Conservation (phyloP, 23 tunicate genomes). For the Styela plicata region DNA sequence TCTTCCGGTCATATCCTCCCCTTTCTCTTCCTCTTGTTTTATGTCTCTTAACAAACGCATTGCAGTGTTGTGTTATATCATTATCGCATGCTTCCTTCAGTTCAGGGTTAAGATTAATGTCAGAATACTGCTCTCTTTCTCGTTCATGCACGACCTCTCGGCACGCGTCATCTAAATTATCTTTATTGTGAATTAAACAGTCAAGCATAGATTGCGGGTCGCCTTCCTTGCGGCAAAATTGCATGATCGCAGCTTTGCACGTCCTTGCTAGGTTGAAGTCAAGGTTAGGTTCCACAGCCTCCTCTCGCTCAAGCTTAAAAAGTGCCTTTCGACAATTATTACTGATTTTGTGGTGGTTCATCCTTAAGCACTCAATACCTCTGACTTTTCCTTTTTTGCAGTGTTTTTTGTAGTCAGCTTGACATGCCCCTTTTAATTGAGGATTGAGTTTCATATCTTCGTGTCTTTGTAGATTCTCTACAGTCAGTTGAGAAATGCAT, state of each 20-base stretch:
- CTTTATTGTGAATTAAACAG: conserved; percentile 48
- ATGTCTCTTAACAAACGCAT: conserved; percentile 18
- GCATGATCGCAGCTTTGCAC: conserved; percentile 71
- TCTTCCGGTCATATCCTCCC: conserved; percentile 57
- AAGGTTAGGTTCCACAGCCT: conserved; percentile 47
- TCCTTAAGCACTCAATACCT: conserved; percentile 62
- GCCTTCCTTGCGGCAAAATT: conserved; percentile 30
- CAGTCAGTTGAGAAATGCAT: conserved; percentile 59
- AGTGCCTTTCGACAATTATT: conserved; percentile 43
- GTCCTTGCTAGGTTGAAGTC: conserved; percentile 67
- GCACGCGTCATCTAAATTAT: conserved; percentile 42
- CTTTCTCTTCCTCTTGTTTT: conserved; percentile 33
- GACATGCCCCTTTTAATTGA: conserved; percentile 42
- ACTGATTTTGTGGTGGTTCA: conserved; percentile 29
- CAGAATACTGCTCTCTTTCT: conserved; percentile 60
- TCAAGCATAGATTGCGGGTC: conserved; percentile 34
- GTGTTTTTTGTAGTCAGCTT: conserved; percentile 30
- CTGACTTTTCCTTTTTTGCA: conserved; percentile 58
- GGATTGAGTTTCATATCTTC: conserved; percentile 88
- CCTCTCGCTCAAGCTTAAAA: conserved; percentile 59
- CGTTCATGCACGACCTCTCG: conserved; percentile 50
- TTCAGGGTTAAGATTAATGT: conserved; percentile 65
- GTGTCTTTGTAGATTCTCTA: conserved; percentile 74
- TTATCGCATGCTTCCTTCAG: conserved; percentile 43
- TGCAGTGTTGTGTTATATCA: conserved; percentile 57